Percentiles rank a stretch among this genome's conserved stretches.
These are phyloP conservation scores for Illadopsis cleaveri DNA, from an alignment of 2,113 vertebrate genomes.

Conservation along the genomic window DNA sequence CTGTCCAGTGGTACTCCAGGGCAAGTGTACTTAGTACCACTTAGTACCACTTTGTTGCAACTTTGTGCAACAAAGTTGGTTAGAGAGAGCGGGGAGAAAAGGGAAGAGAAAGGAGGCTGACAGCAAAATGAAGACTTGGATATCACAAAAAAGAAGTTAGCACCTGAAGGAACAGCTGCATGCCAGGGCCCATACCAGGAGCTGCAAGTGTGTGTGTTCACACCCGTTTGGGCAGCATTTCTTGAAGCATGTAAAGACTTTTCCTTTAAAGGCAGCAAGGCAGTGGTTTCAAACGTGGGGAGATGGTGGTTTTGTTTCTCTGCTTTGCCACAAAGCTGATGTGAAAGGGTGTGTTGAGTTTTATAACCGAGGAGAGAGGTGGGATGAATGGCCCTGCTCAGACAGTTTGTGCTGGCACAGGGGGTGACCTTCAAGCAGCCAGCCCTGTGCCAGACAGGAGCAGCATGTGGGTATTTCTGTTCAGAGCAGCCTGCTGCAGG, in stretches of 20 bases:
- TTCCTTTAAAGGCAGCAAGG: conserved; percentile 1
- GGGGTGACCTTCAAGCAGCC: background rate
- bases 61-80: background rate
- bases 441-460: background rate
- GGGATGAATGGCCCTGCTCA: background rate
- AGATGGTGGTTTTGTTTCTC: background rate
- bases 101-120: background rate
- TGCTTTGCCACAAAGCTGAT: background rate
- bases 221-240: background rate
- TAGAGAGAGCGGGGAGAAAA: background rate
- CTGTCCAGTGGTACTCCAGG: background rate
- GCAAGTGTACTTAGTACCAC: background rate
- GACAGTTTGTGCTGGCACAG: background rate
- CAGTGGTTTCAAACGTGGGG: background rate
- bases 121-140: background rate
- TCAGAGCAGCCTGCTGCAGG: background rate
- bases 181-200: background rate
- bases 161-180: background rate
- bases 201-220: background rate
- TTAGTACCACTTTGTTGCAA: no score
- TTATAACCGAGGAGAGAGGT: background rate
- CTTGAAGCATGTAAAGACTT: background rate
- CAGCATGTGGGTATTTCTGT: background rate
- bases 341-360: background rate
- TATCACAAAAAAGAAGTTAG: background rate